Evolutionary conservation across 2,113 vertebrate species (phyloP), one percentile per base, ranked within the genome.

Genomic region (Pao palembangensis): DNA sequence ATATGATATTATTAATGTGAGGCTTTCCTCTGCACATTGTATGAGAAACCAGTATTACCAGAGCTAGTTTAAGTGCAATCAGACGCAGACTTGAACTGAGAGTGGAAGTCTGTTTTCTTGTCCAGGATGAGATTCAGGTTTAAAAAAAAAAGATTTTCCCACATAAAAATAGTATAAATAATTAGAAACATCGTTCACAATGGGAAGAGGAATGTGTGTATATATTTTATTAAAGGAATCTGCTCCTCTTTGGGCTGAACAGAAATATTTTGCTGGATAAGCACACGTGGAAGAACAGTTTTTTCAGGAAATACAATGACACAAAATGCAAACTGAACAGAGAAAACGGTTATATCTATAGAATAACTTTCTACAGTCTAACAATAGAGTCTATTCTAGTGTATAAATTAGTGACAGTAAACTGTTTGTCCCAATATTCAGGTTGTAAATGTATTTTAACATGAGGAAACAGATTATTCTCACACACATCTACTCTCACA

Each of bases 21-120:
- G 90, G 89, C 91, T 92, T 85, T 92, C 90, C 91, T 93, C 92
- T 90, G 88, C 91, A 90, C 93, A 89, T 91, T 93, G 89, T 92
- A 90, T 90, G 87, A 90, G 92, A 85, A 93, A 91, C 92, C 93
- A 93, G 93, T 96, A 93, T 97, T 94, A 91, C 89, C 90, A 94
- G 92, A 89, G 91, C 91, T 91, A 90, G 92, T 93, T 92, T 90
- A 92, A 94, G 92, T 94, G 92, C 87, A 93, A 92, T 94, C 93
- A 92, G 61, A 89, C 84, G 82, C 90, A 89, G 78, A 85, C 92
- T 93, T 91, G 78, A 88, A 85, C 89, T 92, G 71, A 87, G 84
- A 84, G 82, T 89, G 89, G 84, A 88, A 63, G 87, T 91, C 82
- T 92, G 88, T 90, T 87, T 70, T 87, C 88, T 86, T 90, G 89